A percentile compares a stretch with the other conserved stretches of the same genome.
These are phyloP conservation scores for Drosophila teissieri DNA, from an alignment of 1,140 invertebrate genomes.

Conservation along the genomic window DNA sequence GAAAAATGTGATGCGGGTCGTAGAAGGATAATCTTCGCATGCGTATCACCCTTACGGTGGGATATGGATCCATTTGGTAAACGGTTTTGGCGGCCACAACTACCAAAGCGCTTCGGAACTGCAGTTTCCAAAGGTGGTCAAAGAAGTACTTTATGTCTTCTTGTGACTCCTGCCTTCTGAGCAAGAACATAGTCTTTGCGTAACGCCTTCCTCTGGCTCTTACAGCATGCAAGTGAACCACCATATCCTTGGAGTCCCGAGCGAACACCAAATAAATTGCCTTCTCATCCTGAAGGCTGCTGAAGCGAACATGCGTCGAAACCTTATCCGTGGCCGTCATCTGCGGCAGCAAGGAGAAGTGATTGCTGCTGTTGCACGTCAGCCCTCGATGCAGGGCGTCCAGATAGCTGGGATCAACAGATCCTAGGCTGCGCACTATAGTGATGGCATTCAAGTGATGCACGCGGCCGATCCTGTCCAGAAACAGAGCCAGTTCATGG, in stretches of 20 bases:
- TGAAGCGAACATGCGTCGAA: slow-evolving; percentile 4
- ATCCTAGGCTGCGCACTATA: slow-evolving; percentile 39
- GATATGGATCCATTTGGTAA: slow-evolving; percentile 71
- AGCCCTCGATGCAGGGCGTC: slow-evolving; percentile 34
- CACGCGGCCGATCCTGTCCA: slow-evolving; percentile 43
- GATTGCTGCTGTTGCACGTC: slow-evolving; percentile 15
- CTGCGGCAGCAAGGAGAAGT: slow-evolving; percentile 50
- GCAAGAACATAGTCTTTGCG: slow-evolving; percentile 44
- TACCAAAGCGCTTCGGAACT: slow-evolving; percentile 59
- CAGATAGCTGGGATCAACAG: slow-evolving; percentile 17
- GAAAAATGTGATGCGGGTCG: slow-evolving; percentile 38
- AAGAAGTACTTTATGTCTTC: slow-evolving; percentile 29
- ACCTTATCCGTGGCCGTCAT: slow-evolving; percentile 33
- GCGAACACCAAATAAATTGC: slow-evolving; percentile 61
- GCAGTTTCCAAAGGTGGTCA: slow-evolving; percentile 41
- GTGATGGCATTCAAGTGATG: slow-evolving; percentile 39
- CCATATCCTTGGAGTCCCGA: slow-evolving; percentile 31
- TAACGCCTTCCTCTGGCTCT: slow-evolving; percentile 47
- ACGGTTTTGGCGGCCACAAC: slow-evolving; percentile 35
- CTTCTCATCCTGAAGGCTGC: slow-evolving; percentile 20
- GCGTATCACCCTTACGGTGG: slow-evolving; percentile 30
- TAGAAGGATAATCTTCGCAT: slow-evolving; percentile 19
- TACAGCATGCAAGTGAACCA: slow-evolving; percentile 39
- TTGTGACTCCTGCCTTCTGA: not conserved
- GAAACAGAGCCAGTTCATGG: slow-evolving; percentile 23